Conservation (phyloP, 2,113 vertebrate species). For the Pangasianodon gigas region DNA sequence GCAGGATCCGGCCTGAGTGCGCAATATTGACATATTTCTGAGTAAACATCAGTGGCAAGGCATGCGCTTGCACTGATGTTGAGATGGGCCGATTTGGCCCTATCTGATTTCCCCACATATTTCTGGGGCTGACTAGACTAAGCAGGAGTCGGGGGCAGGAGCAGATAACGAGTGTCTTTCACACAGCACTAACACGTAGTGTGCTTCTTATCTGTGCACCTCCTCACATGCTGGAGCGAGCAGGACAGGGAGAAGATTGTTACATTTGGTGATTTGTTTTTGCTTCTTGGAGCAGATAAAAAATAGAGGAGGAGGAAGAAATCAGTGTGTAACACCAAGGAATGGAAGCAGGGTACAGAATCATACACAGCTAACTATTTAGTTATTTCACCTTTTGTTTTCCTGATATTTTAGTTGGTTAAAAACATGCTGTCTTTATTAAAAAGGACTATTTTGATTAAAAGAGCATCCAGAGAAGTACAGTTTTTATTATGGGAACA, state of each 20-base stretch:
- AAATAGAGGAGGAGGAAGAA: conserved; percentile 27
- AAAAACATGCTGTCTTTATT: background rate
- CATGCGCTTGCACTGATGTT: conserved; percentile 72
- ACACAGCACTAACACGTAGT: conserved; percentile 82
- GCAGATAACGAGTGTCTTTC: conserved; percentile 81
- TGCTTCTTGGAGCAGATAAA: conserved; percentile 60
- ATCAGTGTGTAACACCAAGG: conserved; percentile 8
- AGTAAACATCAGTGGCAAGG: conserved; percentile 74
- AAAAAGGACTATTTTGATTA: background rate
- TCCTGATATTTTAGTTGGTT: background rate
- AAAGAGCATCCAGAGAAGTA: background rate
- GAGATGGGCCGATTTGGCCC: conserved; percentile 71
- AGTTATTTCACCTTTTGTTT: background rate
- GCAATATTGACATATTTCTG: conserved; percentile 76
- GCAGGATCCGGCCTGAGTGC: conserved; percentile 57
- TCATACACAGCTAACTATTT: background rate
- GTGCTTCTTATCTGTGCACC: conserved; percentile 75
- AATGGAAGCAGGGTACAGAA: conserved; percentile 6
- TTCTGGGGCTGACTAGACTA: conserved; percentile 81
- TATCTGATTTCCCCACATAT: conserved; percentile 81
- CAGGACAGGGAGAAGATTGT: conserved; percentile 78
- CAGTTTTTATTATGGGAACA: background rate
- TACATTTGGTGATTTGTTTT: conserved; percentile 82
- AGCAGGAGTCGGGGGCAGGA: conserved; percentile 79
- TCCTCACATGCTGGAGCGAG: conserved; percentile 79